Base-by-base conservation (phyloP, 1,140 invertebrate species). In the Palaemon carinicauda region DNA sequence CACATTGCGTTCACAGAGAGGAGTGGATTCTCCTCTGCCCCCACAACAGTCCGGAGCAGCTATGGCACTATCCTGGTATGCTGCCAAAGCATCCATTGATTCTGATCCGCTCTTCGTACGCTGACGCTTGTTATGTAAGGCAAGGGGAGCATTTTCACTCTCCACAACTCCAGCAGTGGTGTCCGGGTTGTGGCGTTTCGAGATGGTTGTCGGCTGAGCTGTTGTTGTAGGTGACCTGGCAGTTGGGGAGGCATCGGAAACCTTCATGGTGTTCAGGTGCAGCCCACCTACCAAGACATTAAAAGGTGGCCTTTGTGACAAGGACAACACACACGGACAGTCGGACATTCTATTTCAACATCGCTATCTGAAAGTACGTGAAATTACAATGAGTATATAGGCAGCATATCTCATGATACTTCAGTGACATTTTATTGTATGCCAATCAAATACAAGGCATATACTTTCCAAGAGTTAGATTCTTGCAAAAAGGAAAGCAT, bases 101-200 rank as follows among this genome's bases (percentile, higher is more conserved):
- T 87, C 85, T 52, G 85, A 87, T 17, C 85, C 85, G 77, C 85
- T 87, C 65, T 81, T 82, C 50, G 85, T 87, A 31, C 85, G 85
- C 50, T 87, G 85, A 4, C 85, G 78, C 31, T 87, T 87, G 41
- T 86, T 69, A 41, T 87, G 85, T n/a, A 82, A 10, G 52, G 79
- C 29, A 56, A 81, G 54, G 24, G 85, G 85, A 7, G 80, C 79
- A 82, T 87, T 87, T 65, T 81, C 79, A 78, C 41, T 87, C 73
- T 87, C 79, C n/a, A 50, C 79, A 74, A 87, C 53, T 24, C 56
- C 79, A 75, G 60, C 41, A 24, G 85, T 21, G 33, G 56, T 81
- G 24, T 87, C 85, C 27, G 85, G 85, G 54, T 56, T 87, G 71
- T 82, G 85, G 4, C 85, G 69, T 71, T 87, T 87, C 41, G 79